These are phyloP conservation scores for Poecile montanus DNA, from an alignment of 2,797 vertebrate genomes.

Conservation along the genomic window DNA sequence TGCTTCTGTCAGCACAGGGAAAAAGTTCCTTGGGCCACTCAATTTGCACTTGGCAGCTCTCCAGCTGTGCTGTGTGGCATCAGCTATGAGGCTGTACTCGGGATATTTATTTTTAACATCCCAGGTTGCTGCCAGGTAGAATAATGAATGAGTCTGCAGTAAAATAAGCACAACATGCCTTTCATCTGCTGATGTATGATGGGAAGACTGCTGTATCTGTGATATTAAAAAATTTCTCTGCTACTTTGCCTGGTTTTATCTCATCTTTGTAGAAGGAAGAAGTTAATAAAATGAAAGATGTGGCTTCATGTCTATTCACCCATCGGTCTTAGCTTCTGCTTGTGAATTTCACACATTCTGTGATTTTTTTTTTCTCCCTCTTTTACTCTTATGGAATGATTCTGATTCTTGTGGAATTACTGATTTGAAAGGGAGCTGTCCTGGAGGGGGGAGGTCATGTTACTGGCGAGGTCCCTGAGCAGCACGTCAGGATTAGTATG, in stretches of 20 bases:
- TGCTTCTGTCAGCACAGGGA: neutral
- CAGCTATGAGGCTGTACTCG: neutral
- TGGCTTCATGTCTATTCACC: neutral
- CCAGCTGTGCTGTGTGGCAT: neutral
- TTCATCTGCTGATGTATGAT: neutral
- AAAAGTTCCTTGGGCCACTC: neutral
- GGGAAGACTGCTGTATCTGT: neutral
- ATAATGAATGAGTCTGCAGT: neutral
- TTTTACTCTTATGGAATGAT: neutral
- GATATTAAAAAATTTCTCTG: neutral
- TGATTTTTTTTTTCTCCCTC: neutral
- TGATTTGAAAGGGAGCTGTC: neutral
- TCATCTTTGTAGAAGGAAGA: neutral
- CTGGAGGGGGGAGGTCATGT: accelerated
- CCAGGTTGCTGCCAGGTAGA: neutral
- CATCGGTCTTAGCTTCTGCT: neutral
- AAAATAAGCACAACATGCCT: neutral
- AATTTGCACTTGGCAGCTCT: neutral
- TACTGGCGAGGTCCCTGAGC: neutral
- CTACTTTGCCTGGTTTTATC: neutral
- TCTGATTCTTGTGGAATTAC: neutral
- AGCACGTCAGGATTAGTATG: neutral
- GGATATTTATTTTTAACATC: neutral
- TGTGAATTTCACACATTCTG: neutral
- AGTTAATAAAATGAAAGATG: neutral